These are phyloP conservation scores for Scolanthus callimorphus DNA, from an alignment of 92 coral and sea anemone genomes.

Conservation along the genomic window DNA sequence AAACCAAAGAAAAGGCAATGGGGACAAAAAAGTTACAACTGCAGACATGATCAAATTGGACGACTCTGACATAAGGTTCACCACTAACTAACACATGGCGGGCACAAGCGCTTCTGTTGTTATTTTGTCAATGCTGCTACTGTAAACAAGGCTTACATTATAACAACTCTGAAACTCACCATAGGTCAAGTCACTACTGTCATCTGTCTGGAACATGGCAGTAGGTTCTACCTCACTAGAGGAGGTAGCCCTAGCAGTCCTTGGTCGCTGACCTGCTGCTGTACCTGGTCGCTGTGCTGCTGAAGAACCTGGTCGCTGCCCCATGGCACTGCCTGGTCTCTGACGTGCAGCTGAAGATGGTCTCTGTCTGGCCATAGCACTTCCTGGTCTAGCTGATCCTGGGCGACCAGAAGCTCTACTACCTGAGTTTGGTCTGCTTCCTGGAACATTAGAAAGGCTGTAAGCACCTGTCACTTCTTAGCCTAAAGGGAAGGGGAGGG, in stretches of 20 bases:
- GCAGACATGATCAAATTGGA: too few relatives aligned
- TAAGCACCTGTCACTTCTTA: too few relatives aligned
- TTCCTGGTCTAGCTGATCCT: constrained; percentile 52
- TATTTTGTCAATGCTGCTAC: too few relatives aligned
- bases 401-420: constrained; percentile 26
- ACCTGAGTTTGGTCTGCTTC: constrained; percentile 1
- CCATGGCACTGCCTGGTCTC: constrained; percentile 57
- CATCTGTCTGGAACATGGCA: constrained; percentile 71
- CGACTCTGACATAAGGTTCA: too few relatives aligned
- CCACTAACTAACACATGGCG: too few relatives aligned
- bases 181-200: constrained; percentile 93
- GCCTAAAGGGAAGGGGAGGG: too few relatives aligned
- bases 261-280: constrained; percentile 43
- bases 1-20: too few relatives aligned
- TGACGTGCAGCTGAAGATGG: constrained; percentile 50
- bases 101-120: too few relatives aligned
- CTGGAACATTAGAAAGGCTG: too few relatives aligned
- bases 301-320: constrained; percentile 64
- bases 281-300: constrained; percentile 33
- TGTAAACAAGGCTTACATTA: too few relatives aligned
- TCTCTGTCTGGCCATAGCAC: constrained; percentile 52
- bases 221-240: constrained; percentile 41
- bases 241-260: constrained; percentile 22
- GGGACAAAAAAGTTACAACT: too few relatives aligned
- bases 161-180: too few relatives aligned